A percentile compares a stretch with the other conserved stretches of the same genome.
Conservation (phyloP, 1,140 invertebrate genomes). For the Adoxophyes honmai region DNA sequence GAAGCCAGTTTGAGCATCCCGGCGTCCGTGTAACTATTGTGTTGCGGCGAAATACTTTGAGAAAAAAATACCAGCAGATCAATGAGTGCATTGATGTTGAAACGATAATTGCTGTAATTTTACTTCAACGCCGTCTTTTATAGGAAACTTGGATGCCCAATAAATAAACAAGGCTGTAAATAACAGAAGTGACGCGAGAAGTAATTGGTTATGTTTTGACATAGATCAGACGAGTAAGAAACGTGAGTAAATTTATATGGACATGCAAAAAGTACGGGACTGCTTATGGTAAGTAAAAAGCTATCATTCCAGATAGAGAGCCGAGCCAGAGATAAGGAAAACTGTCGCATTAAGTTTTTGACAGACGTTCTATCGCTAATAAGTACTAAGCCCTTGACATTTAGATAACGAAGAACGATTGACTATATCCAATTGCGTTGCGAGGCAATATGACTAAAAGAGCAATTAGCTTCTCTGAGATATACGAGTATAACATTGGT, state of each 20-base stretch:
- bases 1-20: background rate
- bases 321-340: constrained; percentile 1
- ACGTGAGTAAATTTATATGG: constrained; percentile 8
- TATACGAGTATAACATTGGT: too few species aligned
- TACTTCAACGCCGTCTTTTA: background rate
- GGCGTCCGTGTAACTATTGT: constrained; percentile 1
- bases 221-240: constrained; percentile 44
- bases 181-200: constrained; percentile 59
- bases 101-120: constrained; percentile 6
- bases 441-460: too few species aligned
- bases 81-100: background rate
- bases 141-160: constrained; percentile 24
- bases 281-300: constrained; percentile 3
- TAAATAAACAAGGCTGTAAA: constrained; percentile 64
- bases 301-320: constrained; percentile 1
- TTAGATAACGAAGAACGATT: constrained; percentile 4
- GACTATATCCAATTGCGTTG: too few species aligned
- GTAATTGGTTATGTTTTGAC: constrained; percentile 58
- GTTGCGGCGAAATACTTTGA: background rate
- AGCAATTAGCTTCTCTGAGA: too few species aligned
- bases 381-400: constrained; percentile 10
- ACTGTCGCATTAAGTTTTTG: constrained; percentile 12
- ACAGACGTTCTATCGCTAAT: constrained; percentile 11
- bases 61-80: constrained; percentile 6
- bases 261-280: background rate